Conservation (phyloP, 2,797 vertebrate species). For the Amblyraja radiata region DNA sequence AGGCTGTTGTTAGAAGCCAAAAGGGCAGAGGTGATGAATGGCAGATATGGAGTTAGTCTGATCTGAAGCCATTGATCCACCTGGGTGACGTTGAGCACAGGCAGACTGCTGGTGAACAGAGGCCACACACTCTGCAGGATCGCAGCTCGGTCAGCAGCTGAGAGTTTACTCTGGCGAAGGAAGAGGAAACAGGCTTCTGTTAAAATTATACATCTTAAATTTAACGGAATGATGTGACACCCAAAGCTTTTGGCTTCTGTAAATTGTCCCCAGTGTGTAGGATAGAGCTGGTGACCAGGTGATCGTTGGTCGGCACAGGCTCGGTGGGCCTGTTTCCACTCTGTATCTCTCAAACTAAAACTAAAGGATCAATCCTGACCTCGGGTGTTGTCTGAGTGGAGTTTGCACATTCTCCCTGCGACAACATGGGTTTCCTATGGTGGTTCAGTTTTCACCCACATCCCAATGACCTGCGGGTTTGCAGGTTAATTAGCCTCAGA, state of each 20-base stretch:
- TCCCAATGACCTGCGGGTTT: too few relatives aligned
- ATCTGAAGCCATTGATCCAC: constrained; percentile 40
- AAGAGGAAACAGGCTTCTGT: neutral
- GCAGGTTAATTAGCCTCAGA: too few relatives aligned
- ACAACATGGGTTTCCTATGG: too few relatives aligned
- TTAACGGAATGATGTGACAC: neutral
- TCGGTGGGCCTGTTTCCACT: too few relatives aligned
- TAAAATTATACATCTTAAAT: neutral
- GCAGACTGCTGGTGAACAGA: constrained; percentile 36
- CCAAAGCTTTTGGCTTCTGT: neutral
- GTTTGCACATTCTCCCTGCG: too few relatives aligned
- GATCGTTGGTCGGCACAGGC: too few relatives aligned
- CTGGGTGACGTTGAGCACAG: neutral
- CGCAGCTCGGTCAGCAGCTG: neutral
- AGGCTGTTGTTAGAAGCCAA: constrained; percentile 20
- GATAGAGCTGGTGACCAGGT: too few relatives aligned
- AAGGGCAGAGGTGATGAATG: constrained; percentile 34
- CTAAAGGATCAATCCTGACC: too few relatives aligned
- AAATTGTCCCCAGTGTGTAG: too few relatives aligned
- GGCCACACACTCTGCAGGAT: constrained; percentile 40
- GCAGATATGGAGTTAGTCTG: constrained; percentile 35
- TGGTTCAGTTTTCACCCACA: too few relatives aligned
- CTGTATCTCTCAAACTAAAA: too few relatives aligned
- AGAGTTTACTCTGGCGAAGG: neutral
- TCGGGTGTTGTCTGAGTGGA: too few relatives aligned